Evolutionary conservation across 92 coral and sea anemone genomes (phyloP), one percentile per base, ranked within the genome.

Genomic region (Ricordea florida): DNA sequence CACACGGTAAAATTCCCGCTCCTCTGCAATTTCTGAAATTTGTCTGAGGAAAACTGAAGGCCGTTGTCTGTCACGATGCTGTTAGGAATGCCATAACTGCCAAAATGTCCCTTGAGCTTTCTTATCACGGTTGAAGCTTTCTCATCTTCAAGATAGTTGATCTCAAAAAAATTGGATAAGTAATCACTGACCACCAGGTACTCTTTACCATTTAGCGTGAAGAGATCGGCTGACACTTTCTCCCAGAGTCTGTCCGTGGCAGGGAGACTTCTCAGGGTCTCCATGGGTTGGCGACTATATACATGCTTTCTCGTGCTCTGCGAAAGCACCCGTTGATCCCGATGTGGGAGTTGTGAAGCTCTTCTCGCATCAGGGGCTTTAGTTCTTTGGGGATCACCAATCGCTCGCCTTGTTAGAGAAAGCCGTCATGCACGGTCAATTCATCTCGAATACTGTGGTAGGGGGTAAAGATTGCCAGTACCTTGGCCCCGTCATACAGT

Each of bases 131-230:
- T 65, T 34, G 17, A n/a, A 24, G 83, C 40, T 9, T 66, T 52
- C 18, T 33, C 53, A n/a, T 60, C 13, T 28, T 2, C 44, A 32
- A 59, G 72, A 2, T 46, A 24, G 62, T 80, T 79, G 36, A 70
- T 13, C 38, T 59, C 74, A 33, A 69, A 69, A 38, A 69, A 60
- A 34, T 71, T 62, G 27, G 79, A 69, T 51, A 41, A 80, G 5
- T 58, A 35, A 53, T 80, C 86, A 17, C 42, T 69, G 31, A 80
- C 62, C 14, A 70, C 73, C 35, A 80, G 45, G 51, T 71, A 80
- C n/a, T 58, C 18, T 23, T 9, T 27, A 15, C 65, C 83, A 37
- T 31, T 38, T 24, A 60, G 38, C 21, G 65, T 58, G 15, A 80
- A 80, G 62, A 72, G 28, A 50, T 80, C 80, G 1, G 35, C 49